These are phyloP conservation scores for Mesocricetus auratus DNA, from an alignment of 2,113 vertebrate species.

Conservation along the genomic window DNA sequence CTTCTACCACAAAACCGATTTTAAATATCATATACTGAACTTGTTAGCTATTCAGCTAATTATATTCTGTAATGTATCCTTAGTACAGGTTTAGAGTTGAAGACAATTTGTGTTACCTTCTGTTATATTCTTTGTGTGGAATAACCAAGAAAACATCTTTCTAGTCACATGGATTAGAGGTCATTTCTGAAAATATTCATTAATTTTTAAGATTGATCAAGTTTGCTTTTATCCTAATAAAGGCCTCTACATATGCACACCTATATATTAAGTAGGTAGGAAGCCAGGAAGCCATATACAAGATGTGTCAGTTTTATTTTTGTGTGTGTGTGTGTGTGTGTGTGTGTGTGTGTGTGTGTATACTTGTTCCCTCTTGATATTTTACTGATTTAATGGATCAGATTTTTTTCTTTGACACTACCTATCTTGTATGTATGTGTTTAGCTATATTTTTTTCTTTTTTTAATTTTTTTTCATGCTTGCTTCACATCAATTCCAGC, in stretches of 20 bases:
- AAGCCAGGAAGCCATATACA: not conserved
- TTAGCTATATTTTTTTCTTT: too few species aligned
- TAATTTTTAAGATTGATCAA: slow-evolving; percentile 1
- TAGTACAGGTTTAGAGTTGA: not conserved
- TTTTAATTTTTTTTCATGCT: too few species aligned
- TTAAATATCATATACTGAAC: not conserved
- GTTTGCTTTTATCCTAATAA: not conserved
- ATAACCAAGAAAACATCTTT: not conserved
- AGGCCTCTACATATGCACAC: not conserved
- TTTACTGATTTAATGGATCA: too few species aligned
- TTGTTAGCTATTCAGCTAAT: not conserved
- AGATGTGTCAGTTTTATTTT: not conserved
- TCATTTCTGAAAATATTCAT: not conserved
- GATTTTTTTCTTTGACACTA: too few species aligned
- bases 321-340: too few species aligned
- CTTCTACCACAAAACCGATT: not conserved
- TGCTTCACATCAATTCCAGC: too few species aligned
- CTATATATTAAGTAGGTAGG: not conserved
- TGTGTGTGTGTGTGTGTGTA: too few species aligned
- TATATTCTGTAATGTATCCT: not conserved
- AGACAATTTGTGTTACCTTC: not conserved
- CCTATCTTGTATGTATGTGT: too few species aligned
- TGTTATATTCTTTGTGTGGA: not conserved
- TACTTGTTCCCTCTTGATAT: too few species aligned
- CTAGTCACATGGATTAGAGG: not conserved